Conservation (phyloP, 2,797 vertebrate species). For the Typhlichthys subterraneus region DNA sequence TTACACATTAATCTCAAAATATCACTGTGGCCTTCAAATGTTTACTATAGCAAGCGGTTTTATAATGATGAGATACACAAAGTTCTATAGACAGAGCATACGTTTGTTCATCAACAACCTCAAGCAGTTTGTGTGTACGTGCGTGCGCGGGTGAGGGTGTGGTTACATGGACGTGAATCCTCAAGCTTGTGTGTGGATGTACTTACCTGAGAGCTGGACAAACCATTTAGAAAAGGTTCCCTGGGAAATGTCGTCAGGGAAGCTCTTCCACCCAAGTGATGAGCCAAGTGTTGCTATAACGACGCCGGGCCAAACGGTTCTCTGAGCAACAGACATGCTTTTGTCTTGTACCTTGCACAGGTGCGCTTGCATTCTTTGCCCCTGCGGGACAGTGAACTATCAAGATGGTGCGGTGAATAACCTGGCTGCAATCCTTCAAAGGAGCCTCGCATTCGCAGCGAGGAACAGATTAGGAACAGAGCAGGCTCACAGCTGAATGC, state of each 20-base stretch:
- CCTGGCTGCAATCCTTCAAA: conserved; percentile 5
- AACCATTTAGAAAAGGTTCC: conserved; percentile 31
- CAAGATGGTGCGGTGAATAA: conserved; percentile 8
- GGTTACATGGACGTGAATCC: neutral
- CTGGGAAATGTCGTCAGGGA: conserved; percentile 55
- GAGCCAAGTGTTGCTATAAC: conserved; percentile 43
- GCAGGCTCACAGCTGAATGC: conserved; percentile 32
- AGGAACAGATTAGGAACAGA: neutral
- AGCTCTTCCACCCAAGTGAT: conserved; percentile 42
- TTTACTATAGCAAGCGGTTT: too few species aligned
- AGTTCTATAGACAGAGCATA: too few species aligned
- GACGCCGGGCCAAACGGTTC: conserved; percentile 38
- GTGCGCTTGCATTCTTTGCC: too few species aligned
- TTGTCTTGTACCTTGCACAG: conserved; percentile 13
- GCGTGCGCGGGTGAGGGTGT: neutral
- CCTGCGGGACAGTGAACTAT: neutral
- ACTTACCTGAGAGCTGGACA: conserved; percentile 21
- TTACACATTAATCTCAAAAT: too few species aligned
- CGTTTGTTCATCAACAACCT: neutral
- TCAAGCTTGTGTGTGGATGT: neutral
- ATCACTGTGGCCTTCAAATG: too few species aligned
- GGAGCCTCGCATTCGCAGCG: conserved; percentile 26
- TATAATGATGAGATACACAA: too few species aligned
- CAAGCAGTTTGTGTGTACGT: neutral
- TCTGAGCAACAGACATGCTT: conserved; percentile 16